Conservation (phyloP, 2,888 invertebrate species). For the Spatulosminthurus flaviceps region DNA sequence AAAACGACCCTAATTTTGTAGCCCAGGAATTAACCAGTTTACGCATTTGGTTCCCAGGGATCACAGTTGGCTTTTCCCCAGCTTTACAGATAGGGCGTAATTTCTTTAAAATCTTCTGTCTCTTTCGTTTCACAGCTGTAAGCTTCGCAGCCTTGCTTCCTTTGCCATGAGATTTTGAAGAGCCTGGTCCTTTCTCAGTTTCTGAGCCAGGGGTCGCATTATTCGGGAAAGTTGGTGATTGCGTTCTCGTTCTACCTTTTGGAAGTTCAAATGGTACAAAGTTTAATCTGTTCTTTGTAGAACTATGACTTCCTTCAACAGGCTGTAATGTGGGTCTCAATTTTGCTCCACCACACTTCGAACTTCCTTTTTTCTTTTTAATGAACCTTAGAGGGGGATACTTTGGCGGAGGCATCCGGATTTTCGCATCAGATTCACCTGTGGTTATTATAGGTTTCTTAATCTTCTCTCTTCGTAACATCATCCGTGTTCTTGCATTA, state of each 20-base stretch:
- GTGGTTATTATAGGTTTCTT: constrained; percentile 15
- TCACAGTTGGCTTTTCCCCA: constrained; percentile 7
- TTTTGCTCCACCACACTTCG: not conserved
- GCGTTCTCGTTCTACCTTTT: not conserved
- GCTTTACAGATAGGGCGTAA: constrained; percentile 7
- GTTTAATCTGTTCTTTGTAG: constrained; percentile 1
- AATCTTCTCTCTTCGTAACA: constrained; percentile 23
- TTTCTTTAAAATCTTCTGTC: constrained; percentile 11
- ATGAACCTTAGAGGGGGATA: constrained; percentile 20
- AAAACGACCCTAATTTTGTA: constrained; percentile 18
- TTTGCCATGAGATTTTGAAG: constrained; percentile 16
- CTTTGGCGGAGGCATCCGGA: constrained; percentile 32
- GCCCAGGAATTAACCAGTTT: constrained; percentile 30
- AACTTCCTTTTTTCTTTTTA: not conserved
- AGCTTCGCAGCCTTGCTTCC: not conserved
- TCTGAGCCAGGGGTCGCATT: not conserved
- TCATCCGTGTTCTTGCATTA: not conserved
- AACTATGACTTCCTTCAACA: not conserved
- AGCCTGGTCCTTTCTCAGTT: not conserved
- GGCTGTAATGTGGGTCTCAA: constrained; percentile 22
- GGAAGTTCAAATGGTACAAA: constrained; percentile 21
- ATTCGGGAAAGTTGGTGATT: not conserved
- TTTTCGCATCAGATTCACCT: constrained; percentile 26
- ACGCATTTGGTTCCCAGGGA: constrained; percentile 5
- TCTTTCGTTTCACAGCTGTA: not conserved